These are phyloP conservation scores for Pseudanteris insignis DNA, from an alignment of 2,888 invertebrate species.

Conservation along the genomic window DNA sequence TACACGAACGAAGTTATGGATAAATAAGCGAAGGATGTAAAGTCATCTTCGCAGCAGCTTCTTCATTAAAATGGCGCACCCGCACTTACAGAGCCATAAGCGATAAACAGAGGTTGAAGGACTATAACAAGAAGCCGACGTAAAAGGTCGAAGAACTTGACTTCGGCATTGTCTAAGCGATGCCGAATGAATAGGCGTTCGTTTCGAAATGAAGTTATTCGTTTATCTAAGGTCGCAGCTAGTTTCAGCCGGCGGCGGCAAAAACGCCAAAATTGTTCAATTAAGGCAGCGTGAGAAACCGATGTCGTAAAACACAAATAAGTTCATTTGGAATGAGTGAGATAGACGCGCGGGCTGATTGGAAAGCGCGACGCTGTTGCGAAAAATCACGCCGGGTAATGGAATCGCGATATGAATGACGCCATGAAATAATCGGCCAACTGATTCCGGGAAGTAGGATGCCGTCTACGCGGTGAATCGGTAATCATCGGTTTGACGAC, in stretches of 20 bases:
- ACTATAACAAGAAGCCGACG: conserved; percentile 36
- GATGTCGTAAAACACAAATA: conserved; percentile 39
- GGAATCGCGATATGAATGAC: conserved; percentile 41
- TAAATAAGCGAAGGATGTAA: conserved; percentile 31
- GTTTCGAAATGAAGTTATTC: conserved; percentile 28
- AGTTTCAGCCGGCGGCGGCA: conserved; percentile 21
- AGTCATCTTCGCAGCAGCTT: conserved; percentile 43
- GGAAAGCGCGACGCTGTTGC: conserved; percentile 39
- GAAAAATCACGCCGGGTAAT: conserved; percentile 38
- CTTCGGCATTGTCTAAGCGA: conserved; percentile 22
- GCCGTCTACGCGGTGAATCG: conserved; percentile 41
- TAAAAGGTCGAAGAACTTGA: conserved; percentile 36
- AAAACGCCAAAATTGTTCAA: conserved; percentile 38
- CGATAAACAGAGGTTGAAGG: conserved; percentile 50
- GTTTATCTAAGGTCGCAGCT: conserved; percentile 36
- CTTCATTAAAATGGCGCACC: conserved; percentile 49
- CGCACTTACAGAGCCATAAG: conserved; percentile 38
- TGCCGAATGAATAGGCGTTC: conserved; percentile 29
- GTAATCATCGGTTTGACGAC: conserved; percentile 42
- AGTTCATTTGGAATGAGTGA: conserved; percentile 28
- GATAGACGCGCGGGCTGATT: conserved; percentile 17
- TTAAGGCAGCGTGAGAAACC: conserved; percentile 34
- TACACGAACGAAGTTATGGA: conserved; percentile 15
- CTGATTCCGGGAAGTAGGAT: conserved; percentile 34
- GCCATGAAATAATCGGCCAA: conserved; percentile 29